Evolutionary conservation across 2,797 vertebrate species (phyloP).

Genomic region (Bradypus variegatus): DNA sequence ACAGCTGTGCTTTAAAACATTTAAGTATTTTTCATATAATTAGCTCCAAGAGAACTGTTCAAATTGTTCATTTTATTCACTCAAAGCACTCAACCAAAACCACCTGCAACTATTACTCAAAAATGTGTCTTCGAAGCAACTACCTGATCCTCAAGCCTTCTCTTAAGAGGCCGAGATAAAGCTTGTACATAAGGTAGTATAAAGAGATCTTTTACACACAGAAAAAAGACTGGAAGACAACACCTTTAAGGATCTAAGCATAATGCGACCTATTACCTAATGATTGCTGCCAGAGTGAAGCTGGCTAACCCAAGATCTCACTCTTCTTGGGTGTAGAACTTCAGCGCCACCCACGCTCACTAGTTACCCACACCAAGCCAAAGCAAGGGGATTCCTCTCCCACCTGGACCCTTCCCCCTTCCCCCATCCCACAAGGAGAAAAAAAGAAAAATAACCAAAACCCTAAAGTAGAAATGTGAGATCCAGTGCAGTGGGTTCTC

Average conservation of each 20-base stretch:
- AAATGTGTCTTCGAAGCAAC: slow-evolving; percentile 41
- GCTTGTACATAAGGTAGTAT: background rate
- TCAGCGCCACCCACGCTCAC: background rate
- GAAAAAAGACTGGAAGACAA: background rate
- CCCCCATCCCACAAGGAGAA: background rate
- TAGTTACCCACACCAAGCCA: background rate
- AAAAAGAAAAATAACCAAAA: background rate
- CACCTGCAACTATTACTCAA: slow-evolving; percentile 44
- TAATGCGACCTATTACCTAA: background rate
- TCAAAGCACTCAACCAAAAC: slow-evolving; percentile 34
- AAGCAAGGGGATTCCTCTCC: background rate
- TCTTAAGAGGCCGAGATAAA: background rate
- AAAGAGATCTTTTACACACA: background rate
- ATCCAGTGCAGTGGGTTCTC: background rate
- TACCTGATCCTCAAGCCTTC: slow-evolving; percentile 29
- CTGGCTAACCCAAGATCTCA: slow-evolving; percentile 17
- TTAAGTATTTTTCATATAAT: slow-evolving; percentile 26
- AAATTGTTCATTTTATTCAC: slow-evolving; percentile 20
- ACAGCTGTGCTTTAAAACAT: slow-evolving; percentile 22
- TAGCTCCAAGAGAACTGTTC: background rate
- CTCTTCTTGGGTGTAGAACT: slow-evolving; percentile 21
- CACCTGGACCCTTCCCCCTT: background rate
- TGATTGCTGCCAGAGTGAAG: slow-evolving; percentile 14
- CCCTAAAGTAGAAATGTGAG: background rate
- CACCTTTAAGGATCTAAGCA: slow-evolving; percentile 15